These are phyloP conservation scores for Fulmarus glacialis DNA, from an alignment of 2,113 vertebrate genomes.

Conservation along the genomic window DNA sequence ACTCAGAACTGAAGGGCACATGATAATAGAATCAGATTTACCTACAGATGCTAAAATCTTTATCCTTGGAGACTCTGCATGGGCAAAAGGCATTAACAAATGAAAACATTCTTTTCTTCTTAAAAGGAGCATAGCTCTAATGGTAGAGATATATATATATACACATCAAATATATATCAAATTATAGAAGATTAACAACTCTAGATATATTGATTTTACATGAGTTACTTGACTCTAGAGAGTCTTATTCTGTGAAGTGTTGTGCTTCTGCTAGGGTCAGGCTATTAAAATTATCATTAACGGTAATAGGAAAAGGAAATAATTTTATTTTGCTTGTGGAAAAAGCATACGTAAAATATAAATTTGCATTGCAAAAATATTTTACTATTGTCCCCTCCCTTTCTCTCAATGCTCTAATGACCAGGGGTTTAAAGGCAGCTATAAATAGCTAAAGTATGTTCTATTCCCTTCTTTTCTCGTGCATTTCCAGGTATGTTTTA, in stretches of 20 bases:
- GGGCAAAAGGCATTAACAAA: not conserved
- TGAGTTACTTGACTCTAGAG: not conserved
- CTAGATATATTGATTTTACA: not conserved
- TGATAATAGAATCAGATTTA: conserved; percentile 46
- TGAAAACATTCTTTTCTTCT: not conserved
- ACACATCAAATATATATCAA: not conserved
- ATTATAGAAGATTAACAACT: not conserved
- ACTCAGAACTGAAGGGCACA: conserved; percentile 46
- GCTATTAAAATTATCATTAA: not conserved
- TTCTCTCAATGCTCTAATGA: not conserved
- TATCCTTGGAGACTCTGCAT: conserved; percentile 10
- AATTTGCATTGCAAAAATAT: conserved; percentile 2
- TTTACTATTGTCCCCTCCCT: not conserved
- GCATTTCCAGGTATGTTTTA: not conserved
- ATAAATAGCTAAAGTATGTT: not conserved
- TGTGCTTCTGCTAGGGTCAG: not conserved
- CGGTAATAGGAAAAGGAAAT: not conserved
- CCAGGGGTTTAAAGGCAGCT: not conserved
- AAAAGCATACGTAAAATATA: not conserved
- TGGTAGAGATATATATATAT: not conserved
- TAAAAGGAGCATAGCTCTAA: not conserved
- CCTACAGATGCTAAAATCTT: conserved; percentile 42
- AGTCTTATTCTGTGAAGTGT: not conserved
- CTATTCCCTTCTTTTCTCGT: not conserved
- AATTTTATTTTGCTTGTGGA: not conserved